These are phyloP conservation scores for Cataglyphis hispanica DNA, from an alignment of 1,140 invertebrate genomes.

Conservation along the genomic window DNA sequence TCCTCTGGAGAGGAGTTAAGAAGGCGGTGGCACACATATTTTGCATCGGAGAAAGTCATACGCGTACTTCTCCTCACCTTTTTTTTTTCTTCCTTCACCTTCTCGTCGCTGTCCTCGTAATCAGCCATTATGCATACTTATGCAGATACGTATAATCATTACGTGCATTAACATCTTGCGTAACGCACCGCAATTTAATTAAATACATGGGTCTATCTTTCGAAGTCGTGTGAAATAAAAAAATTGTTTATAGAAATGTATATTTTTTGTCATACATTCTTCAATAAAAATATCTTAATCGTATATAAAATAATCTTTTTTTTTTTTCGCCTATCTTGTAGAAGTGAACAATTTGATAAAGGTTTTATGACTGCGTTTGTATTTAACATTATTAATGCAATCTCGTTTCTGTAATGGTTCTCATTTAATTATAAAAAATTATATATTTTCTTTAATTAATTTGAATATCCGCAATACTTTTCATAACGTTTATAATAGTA, in stretches of 20 bases:
- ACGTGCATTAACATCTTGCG: conserved; percentile 80
- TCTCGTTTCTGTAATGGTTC: background rate
- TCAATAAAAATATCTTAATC: background rate
- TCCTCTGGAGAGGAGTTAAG: conserved; percentile 53
- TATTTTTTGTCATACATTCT: background rate
- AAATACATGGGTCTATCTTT: conserved; percentile 64
- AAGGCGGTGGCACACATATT: conserved; percentile 81
- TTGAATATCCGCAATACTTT: background rate
- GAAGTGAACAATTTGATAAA: background rate
- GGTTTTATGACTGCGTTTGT: background rate
- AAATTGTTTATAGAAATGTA: background rate
- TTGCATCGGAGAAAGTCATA: conserved; percentile 81
- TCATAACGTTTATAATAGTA: background rate
- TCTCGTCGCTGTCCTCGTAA: conserved; percentile 51
- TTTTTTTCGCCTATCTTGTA: too few relatives aligned
- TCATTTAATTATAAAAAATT: too few relatives aligned
- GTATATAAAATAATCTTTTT: background rate
- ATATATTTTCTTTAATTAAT: background rate
- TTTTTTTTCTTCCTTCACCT: conserved; percentile 28
- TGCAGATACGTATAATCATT: conserved; percentile 68
- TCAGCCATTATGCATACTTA: conserved; percentile 49
- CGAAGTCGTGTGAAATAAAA: conserved; percentile 1
- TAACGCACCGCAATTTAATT: conserved; percentile 70
- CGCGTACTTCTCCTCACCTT: conserved; percentile 49
- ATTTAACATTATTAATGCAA: background rate